Evolutionary conservation across 2,888 invertebrate species (phyloP), one percentile per base, ranked within the genome.

Genomic region (Polymixis flavicincta): DNA sequence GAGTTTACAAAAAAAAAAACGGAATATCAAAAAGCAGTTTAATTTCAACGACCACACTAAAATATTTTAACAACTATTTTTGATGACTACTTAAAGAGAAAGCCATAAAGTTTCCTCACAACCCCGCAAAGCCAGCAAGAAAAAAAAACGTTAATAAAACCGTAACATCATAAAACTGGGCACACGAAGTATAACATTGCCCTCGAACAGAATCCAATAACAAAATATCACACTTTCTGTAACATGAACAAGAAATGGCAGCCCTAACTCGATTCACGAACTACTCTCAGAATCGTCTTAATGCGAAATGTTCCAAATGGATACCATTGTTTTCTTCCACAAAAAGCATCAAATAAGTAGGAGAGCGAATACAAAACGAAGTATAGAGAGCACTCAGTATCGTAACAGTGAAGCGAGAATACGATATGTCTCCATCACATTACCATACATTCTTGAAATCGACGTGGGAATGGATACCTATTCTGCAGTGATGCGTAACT

Each of bases 381-480:
- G 91, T 92, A 91, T 89, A 87, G 88, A 89, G 88, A 92, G 92
- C 93, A 93, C 93, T 93, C 92, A 89, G 92, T 90, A 88, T 88
- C 89, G 89, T 87, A 85, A 85, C 90, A 88, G 91, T 90, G 89
- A 91, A 90, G 90, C 87, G 91, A 91, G 92, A 93, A 93, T 92
- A 90, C 94, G 92, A 94, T 95, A 94, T 92, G 92, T 94, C 94
- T 94, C 94, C 94, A 94, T 95, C 93, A 92, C 93, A 95, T 95
- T 95, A 93, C 92, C 94, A 94, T 95, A 95, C 92, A 93, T 94
- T 94, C 93, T 90, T 92, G 91, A 91, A 90, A 90, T 90, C 89
- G 90, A 90, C 90, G 91, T 88, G 89, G 90, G 80, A 87, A 92
- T 91, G 89, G 89, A 90, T 91, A 91, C 89, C 90, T 92, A 89